Evolutionary conservation across 2,888 invertebrate species (phyloP).

Genomic region (Nipponacmea schrenckii): DNA sequence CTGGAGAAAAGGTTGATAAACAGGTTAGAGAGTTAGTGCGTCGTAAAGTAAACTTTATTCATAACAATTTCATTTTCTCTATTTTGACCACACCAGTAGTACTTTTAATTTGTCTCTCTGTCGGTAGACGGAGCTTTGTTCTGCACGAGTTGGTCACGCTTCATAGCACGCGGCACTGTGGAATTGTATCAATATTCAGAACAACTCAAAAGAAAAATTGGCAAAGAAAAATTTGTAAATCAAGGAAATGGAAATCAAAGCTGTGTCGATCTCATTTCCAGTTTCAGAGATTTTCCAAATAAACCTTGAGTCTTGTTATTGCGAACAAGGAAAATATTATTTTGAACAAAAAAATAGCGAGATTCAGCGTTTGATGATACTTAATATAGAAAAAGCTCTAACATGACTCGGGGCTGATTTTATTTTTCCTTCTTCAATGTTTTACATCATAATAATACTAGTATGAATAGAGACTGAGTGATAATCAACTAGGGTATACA

Average conservation of each 20-base stretch:
- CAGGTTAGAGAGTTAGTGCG: neutral
- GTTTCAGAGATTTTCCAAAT: neutral
- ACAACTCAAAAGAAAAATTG: neutral
- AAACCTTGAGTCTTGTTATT: neutral
- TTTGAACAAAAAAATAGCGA: neutral
- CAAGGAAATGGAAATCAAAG: too few species aligned
- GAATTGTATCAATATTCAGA: neutral
- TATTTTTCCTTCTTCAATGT: neutral
- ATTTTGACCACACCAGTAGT: neutral
- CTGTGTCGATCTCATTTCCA: too few species aligned
- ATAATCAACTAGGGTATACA: neutral
- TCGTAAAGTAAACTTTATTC: conserved; percentile 4
- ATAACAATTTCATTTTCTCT: neutral
- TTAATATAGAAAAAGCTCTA: too few species aligned
- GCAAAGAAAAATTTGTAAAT: neutral
- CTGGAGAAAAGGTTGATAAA: neutral
- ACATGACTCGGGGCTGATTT: too few species aligned
- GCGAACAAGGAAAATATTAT: conserved; percentile 6
- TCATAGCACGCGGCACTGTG: neutral
- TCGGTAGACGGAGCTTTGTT: conserved; percentile 4
- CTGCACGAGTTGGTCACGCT: neutral
- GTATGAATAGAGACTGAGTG: neutral
- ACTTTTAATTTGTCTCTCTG: neutral
- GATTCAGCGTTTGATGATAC: neutral
- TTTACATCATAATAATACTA: neutral